A percentile compares a stretch with the other conserved stretches of the same genome.
Conservation (phyloP, 2,888 invertebrate species). For the Tethea ocularis region DNA sequence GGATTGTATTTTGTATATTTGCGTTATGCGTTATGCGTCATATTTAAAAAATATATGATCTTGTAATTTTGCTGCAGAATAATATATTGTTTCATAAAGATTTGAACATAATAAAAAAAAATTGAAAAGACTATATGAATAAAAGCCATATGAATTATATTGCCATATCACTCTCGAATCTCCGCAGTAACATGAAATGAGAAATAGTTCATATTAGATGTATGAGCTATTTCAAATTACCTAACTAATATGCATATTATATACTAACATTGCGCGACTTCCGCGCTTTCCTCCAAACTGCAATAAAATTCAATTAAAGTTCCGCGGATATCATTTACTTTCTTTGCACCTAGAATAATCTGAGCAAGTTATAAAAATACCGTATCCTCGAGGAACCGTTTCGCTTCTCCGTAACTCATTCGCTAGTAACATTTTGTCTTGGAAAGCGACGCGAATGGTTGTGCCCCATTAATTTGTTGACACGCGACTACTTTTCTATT, state of each 20-base stretch:
- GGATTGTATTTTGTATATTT: too few relatives aligned
- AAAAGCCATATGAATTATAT: background rate
- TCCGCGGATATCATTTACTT: too few relatives aligned
- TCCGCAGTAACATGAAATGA: background rate
- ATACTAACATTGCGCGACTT: too few relatives aligned
- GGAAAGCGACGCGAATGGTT: constrained; percentile 61
- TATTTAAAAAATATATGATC: background rate
- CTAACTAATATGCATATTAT: too few relatives aligned
- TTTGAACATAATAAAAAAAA: background rate
- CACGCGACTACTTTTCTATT: constrained; percentile 33
- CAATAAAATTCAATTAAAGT: too few relatives aligned
- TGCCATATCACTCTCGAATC: background rate
- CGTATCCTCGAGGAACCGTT: constrained; percentile 41
- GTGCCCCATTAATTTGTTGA: constrained; percentile 44
- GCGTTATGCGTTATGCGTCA: too few relatives aligned
- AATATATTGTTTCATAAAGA: too few relatives aligned
- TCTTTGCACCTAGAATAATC: constrained; percentile 12
- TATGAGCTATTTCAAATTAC: too few relatives aligned
- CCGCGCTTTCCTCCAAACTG: too few relatives aligned
- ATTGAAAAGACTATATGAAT: background rate
- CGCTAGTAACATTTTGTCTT: constrained; percentile 58
- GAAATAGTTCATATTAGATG: background rate
- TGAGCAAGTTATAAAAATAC: constrained; percentile 28
- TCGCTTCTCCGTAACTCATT: constrained; percentile 28
- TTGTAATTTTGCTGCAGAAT: too few relatives aligned